Evolutionary conservation across 2,797 vertebrate species (phyloP).

Genomic region (Pseudocheirus occidentalis): DNA sequence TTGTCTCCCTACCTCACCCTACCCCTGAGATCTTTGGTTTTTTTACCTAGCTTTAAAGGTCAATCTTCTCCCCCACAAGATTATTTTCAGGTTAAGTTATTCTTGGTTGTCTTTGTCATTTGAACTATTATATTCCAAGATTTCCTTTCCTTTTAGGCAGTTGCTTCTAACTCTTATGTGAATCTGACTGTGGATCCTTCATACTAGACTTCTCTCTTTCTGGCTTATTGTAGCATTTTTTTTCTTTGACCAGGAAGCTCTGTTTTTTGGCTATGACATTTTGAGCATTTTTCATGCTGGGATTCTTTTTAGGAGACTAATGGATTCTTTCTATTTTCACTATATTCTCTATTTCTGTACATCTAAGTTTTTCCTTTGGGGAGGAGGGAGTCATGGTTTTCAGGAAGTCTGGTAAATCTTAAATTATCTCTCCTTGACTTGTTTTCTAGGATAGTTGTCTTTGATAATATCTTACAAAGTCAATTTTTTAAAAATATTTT

Average conservation of each 20-base stretch:
- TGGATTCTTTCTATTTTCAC: background rate
- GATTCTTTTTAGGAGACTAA: background rate
- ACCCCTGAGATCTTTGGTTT: background rate
- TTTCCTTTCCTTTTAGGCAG: background rate
- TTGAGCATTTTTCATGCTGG: background rate
- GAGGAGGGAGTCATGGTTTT: background rate
- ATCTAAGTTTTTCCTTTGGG: background rate
- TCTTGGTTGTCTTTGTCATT: background rate
- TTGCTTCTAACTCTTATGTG: background rate
- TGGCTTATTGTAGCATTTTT: background rate
- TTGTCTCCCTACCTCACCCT: background rate
- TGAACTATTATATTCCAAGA: background rate
- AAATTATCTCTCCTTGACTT: background rate
- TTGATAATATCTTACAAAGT: background rate
- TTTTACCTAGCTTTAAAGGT: background rate
- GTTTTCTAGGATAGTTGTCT: background rate
- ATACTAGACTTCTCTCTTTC: background rate
- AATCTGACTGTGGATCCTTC: background rate
- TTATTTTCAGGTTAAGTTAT: background rate
- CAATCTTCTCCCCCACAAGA: background rate
- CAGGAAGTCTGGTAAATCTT: background rate
- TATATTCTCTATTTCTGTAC: background rate
- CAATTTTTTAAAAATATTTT: background rate
- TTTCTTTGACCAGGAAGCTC: background rate
- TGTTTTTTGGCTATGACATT: background rate